These are phyloP conservation scores for Zaprionus lachaisei DNA, from an alignment of 1,140 invertebrate species.

Conservation along the genomic window DNA sequence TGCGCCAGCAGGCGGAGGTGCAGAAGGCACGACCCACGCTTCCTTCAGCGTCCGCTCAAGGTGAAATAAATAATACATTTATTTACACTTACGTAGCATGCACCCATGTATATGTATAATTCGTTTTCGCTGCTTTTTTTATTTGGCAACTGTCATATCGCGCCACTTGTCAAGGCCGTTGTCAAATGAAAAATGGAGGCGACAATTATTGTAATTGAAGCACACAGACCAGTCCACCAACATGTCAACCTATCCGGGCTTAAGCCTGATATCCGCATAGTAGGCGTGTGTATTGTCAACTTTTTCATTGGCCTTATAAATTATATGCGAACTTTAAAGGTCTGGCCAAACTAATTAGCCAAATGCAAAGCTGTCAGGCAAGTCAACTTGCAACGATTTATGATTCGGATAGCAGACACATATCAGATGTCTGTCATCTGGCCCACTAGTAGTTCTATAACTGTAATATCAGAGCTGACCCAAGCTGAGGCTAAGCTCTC, in stretches of 20 bases:
- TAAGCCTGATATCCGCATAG: neutral
- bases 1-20: slow-evolving; percentile 12
- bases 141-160: slow-evolving; percentile 50
- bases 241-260: neutral
- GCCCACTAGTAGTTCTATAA: neutral
- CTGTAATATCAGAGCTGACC: slow-evolving; percentile 48
- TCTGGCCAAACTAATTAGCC: slow-evolving; percentile 65
- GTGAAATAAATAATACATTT: slow-evolving; percentile 9
- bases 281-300: slow-evolving; percentile 9
- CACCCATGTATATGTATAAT: neutral
- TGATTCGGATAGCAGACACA: slow-evolving; percentile 44
- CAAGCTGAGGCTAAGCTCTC: slow-evolving; percentile 8
- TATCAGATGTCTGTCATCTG: slow-evolving; percentile 58
- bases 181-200: slow-evolving; percentile 80
- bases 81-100: neutral
- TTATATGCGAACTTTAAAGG: slow-evolving; percentile 55
- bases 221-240: slow-evolving; percentile 29
- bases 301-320: slow-evolving; percentile 40
- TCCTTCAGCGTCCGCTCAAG: neutral
- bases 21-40: neutral
- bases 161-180: slow-evolving; percentile 65
- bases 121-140: neutral
- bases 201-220: slow-evolving; percentile 78
- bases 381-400: slow-evolving; percentile 51
- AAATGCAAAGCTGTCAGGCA: slow-evolving; percentile 51